phyloP scores from a whole-genome alignment of 2,888 invertebrate genomes.

The Leptogaster cylindrica region DNA sequence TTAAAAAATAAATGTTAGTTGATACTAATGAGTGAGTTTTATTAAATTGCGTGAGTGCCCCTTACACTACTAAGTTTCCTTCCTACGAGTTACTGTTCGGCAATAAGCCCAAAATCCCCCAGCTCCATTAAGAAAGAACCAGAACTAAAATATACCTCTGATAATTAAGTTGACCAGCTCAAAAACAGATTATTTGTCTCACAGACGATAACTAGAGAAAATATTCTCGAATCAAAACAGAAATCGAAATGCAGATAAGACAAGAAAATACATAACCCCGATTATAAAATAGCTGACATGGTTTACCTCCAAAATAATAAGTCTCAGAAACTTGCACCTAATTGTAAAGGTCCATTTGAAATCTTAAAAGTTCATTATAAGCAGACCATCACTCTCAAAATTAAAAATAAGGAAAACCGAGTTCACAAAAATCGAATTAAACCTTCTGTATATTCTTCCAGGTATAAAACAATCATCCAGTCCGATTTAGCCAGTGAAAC shows the following conservation, averaged over 20 bases:
- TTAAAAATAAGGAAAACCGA: background rate
- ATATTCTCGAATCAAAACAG: conserved; percentile 35
- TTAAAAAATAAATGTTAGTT: too few relatives aligned
- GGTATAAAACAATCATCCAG: too few relatives aligned
- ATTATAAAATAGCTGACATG: too few relatives aligned
- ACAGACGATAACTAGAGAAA: conserved; percentile 39
- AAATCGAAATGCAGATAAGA: too few relatives aligned
- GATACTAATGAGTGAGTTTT: conserved; percentile 26
- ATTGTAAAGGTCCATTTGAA: background rate
- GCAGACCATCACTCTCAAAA: background rate
- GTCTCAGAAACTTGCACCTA: too few relatives aligned
- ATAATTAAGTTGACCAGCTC: conserved; percentile 38
- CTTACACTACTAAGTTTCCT: conserved; percentile 33
- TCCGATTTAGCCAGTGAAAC: too few relatives aligned
- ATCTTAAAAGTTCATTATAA: background rate
- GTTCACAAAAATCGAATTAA: background rate
- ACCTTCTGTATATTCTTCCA: too few relatives aligned
- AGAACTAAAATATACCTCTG: conserved; percentile 40
- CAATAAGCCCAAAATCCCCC: conserved; percentile 35
- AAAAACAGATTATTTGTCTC: conserved; percentile 40
- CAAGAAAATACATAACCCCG: too few relatives aligned
- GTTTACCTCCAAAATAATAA: too few relatives aligned
- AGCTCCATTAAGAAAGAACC: conserved; percentile 17
- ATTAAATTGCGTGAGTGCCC: conserved; percentile 28
- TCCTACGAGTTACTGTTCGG: conserved; percentile 41